Conservation (phyloP, 2,113 vertebrate genomes). For the Dissostichus mawsoni region DNA sequence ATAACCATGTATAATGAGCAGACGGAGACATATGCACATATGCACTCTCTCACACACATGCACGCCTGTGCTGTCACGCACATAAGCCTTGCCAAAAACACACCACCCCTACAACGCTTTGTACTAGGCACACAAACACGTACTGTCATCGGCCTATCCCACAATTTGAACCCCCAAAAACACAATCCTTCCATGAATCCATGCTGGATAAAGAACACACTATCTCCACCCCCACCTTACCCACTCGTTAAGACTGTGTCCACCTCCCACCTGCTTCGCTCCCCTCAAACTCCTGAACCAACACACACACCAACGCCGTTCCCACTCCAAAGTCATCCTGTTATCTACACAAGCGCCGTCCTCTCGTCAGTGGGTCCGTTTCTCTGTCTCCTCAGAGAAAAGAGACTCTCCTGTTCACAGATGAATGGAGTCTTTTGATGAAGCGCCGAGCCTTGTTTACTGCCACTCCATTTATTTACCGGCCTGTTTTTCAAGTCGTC, state of each 20-base stretch:
- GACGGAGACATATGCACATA: conserved; percentile 64
- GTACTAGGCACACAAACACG: conserved; percentile 52
- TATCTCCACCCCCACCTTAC: conserved; percentile 54
- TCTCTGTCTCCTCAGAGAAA: conserved; percentile 76
- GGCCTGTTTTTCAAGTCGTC: conserved; percentile 77
- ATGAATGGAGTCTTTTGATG: conserved; percentile 83
- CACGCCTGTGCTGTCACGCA: conserved; percentile 36
- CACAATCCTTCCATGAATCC: conserved; percentile 41
- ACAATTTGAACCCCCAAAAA: conserved; percentile 35
- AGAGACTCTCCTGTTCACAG: conserved; percentile 78
- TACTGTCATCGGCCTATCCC: conserved; percentile 32
- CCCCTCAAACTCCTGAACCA: conserved; percentile 19
- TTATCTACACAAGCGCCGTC: conserved; percentile 79
- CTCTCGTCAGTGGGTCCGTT: conserved; percentile 65
- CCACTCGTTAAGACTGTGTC: conserved; percentile 59
- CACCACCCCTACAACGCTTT: conserved; percentile 53
- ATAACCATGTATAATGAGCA: conserved; percentile 62
- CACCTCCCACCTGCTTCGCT: conserved; percentile 68
- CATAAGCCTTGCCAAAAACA: conserved; percentile 59
- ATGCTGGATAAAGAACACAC: conserved; percentile 49
- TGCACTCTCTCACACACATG: conserved; percentile 58
- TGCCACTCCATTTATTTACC: conserved; percentile 81
- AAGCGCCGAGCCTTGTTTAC: conserved; percentile 78
- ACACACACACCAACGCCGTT: conserved; percentile 46
- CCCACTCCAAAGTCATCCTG: conserved; percentile 77